These are phyloP conservation scores for Archegozetes longisetosus DNA, from an alignment of 1,140 invertebrate species.

Conservation along the genomic window DNA sequence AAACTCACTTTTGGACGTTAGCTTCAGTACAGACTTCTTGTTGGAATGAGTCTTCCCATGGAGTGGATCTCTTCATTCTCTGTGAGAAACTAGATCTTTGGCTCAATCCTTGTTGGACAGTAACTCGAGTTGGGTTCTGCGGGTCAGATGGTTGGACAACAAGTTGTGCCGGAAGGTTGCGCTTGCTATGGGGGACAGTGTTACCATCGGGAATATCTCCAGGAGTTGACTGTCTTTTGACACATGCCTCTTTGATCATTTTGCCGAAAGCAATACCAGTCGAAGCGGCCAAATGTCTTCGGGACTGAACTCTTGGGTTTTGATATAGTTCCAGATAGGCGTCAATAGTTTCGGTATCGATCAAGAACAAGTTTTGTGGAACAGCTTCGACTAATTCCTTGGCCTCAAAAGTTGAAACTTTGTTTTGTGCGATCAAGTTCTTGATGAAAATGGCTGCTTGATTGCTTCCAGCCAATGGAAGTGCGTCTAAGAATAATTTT, in stretches of 20 bases:
- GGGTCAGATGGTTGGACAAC: background rate
- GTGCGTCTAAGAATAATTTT: constrained; percentile 15
- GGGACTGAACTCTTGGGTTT: background rate
- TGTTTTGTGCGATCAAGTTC: constrained; percentile 5
- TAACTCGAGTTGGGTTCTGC: background rate
- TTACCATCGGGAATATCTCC: constrained; percentile 10
- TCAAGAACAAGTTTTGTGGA: constrained; percentile 16
- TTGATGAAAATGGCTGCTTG: constrained; percentile 11
- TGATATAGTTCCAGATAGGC: constrained; percentile 8
- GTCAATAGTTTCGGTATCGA: constrained; percentile 14
- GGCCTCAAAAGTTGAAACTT: constrained; percentile 13
- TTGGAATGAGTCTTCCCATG: constrained; percentile 6
- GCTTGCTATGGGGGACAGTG: background rate
- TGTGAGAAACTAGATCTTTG: background rate
- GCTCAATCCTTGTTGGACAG: background rate
- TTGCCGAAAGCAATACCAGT: constrained; percentile 15
- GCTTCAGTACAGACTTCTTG: too few species aligned
- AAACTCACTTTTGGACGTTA: too few species aligned
- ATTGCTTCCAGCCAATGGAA: constrained; percentile 12
- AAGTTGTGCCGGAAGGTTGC: background rate
- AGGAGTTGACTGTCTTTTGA: background rate
- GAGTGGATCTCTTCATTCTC: constrained; percentile 6
- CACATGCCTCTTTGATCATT: constrained; percentile 11
- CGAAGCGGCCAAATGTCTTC: constrained; percentile 11
- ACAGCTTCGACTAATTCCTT: constrained; percentile 20